Evolutionary conservation across 2,797 vertebrate genomes (phyloP), one percentile per base, ranked within the genome.

Genomic region (Novumbra hubbsi): DNA sequence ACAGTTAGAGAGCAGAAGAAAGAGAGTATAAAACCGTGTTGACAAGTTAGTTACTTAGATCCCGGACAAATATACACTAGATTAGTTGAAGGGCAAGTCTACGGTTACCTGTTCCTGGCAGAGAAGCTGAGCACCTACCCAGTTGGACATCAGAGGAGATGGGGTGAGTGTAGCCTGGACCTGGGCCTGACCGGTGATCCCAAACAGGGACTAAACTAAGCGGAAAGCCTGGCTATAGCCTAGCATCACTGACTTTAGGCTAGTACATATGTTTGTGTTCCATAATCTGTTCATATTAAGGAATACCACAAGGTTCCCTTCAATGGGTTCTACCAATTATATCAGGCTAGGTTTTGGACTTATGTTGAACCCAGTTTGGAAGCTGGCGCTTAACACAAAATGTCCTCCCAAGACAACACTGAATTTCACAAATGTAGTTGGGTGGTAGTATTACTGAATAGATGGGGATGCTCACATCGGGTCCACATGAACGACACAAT

Each of bases 51-150:
- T 6, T 30, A 30, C 30, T 30, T 30, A 32, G 7, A 65, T 16
- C 30, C 30, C 14, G 27, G 27, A 30, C 30, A 14, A 34, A 11
- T 9, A 11, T 24, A 60, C 21, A 24, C 5, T 65, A 28, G 63
- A 17, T 65, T 28, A 32, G 63, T 11, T 32, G 21, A 63, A 71
- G 48, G 60, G 52, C 27, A 71, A 73, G 17, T 72, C 50, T 19
- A 77, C 76, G 75, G 78, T 90, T 89, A 91, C 88, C 86, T 91
- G 80, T 73, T 77, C n/a, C 81, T 74, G 86, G 80, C 84, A 72
- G 81, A 77, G 41, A 79, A 74, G 76, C 80, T 78, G 73, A 80
- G 80, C 80, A 88, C 88, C 90, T 88, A 88, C 88, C 89, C 68
- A 83, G 78, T 70, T 81, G 76, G 84, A 76, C 74, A 82, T 87